phyloP scores from a whole-genome alignment of 2,888 invertebrate species.

The Marronus borbonicus region DNA sequence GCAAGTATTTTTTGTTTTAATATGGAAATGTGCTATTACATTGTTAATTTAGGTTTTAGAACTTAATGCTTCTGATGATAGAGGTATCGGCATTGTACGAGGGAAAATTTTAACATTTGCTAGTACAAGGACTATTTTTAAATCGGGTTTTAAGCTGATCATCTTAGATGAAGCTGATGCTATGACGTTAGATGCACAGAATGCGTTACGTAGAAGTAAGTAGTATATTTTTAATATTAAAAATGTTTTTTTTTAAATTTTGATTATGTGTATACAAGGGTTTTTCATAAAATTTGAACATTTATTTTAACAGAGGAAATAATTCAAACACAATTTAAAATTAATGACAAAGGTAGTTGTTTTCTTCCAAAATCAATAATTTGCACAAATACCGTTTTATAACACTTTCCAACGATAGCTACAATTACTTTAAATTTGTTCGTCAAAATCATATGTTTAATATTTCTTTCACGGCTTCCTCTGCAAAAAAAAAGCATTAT shows the following conservation, averaged over 20 bases:
- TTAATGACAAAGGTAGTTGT: too few species aligned
- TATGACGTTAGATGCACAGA: constrained; percentile 99
- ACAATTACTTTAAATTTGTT: too few species aligned
- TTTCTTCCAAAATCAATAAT: too few species aligned
- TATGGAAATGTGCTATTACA: too few species aligned
- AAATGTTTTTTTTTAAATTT: not conserved
- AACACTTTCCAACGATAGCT: too few species aligned
- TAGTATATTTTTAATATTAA: constrained; percentile 52
- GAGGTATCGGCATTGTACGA: constrained; percentile 96
- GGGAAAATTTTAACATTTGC: constrained; percentile 97
- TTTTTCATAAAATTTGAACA: too few species aligned
- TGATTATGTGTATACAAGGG: not conserved
- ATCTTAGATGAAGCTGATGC: constrained; percentile 99
- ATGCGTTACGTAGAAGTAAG: constrained; percentile 94
- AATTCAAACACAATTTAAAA: too few species aligned
- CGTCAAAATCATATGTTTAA: too few species aligned
- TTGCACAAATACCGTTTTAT: too few species aligned
- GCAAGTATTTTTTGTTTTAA: constrained; percentile 70
- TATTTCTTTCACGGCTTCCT: not conserved
- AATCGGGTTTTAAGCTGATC: constrained; percentile 93
- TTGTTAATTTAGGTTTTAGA: constrained; percentile 80
- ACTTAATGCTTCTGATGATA: constrained; percentile 98
- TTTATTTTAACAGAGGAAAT: too few species aligned
- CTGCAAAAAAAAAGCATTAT: not conserved
- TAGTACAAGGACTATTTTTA: constrained; percentile 95